Evolutionary conservation across 2,797 vertebrate species (phyloP), one percentile per base, ranked within the genome.

Genomic region (Gymnodraco acuticeps): DNA sequence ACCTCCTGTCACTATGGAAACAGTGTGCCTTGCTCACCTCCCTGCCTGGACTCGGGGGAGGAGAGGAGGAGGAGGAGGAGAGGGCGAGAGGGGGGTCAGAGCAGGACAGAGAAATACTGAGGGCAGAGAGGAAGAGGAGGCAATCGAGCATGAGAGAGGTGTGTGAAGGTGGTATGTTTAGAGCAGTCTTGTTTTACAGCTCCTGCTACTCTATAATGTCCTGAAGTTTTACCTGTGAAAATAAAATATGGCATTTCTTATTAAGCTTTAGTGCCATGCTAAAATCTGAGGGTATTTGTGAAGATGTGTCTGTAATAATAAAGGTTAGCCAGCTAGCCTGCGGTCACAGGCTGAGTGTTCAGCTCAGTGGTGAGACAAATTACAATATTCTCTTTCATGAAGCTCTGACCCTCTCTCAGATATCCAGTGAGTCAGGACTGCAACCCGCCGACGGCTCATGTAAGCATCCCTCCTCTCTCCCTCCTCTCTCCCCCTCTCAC

Each of bases 1-100:
- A 94, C 83, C 92, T 96, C 33, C 84, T 81, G 60, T 85, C 50
- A 1, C 81, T 95, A 31, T 96, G 95, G 95, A 91, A 89, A 70
- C 88, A 33, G 51, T 78, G 84, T 47, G 92, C 95, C 41, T 72
- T 83, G 17, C 65, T 88, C 16, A 73, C 70, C 1, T 5, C 50
- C n/a, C 52, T 77, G 42, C 72, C 80, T n/a, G 82, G 52, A 64
- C 43, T 50, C n/a, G 78, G 65, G 66, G 69, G 19, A 54, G 74
- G 14, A 33, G 48, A 50, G 10, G 82, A 68, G 3, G 84, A 10
- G 33, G 71, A 66, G 6, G 84, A 83, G 43, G 86, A 27, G 27
- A 27, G 27, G 62, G 61, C 82, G 69, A 54, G 23, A 15, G 4
- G 27, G 62, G 73, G 62, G 80, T 83, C 53, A 59, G 88, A 81